A percentile compares a stretch with the other conserved stretches of the same genome.
Evolutionary conservation across 2,888 invertebrate genomes (phyloP).

Genomic region (Macrophya alboannulata): DNA sequence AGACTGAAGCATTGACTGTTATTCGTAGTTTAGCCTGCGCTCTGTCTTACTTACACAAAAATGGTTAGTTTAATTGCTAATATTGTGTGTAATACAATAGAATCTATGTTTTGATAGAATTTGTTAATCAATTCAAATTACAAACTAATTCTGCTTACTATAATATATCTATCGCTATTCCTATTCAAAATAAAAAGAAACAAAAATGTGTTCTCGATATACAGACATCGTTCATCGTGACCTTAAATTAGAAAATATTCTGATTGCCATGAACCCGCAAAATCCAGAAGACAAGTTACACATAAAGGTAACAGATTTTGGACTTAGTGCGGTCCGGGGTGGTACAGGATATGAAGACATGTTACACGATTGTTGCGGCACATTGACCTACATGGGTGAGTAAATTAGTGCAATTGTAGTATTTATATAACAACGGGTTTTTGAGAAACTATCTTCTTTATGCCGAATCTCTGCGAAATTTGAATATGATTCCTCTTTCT

Average conservation of each 20-base stretch:
- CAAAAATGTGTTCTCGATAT: not conserved
- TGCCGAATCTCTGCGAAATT: not conserved
- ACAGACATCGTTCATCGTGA: conserved; percentile 81
- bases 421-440: not conserved
- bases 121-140: not conserved
- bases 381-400: conserved; percentile 82
- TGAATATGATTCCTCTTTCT: conserved; percentile 58
- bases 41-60: conserved; percentile 79
- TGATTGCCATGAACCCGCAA: conserved; percentile 80
- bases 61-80: conserved; percentile 71
- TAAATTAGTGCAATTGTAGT: conserved; percentile 9
- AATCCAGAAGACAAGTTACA: conserved; percentile 79
- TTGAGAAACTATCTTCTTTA: not conserved
- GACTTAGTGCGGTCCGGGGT: conserved; percentile 81
- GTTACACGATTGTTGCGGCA: conserved; percentile 83
- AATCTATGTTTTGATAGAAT: not conserved
- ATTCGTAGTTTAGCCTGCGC: conserved; percentile 77
- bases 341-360: conserved; percentile 81
- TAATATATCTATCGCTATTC: not conserved
- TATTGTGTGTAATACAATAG: not conserved
- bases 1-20: conserved; percentile 74
- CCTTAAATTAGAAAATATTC: conserved; percentile 80
- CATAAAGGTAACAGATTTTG: conserved; percentile 84
- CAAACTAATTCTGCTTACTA: too few relatives aligned
- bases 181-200: not conserved